Conservation (phyloP, 2,888 invertebrate genomes). For the Xylocampa areola region DNA sequence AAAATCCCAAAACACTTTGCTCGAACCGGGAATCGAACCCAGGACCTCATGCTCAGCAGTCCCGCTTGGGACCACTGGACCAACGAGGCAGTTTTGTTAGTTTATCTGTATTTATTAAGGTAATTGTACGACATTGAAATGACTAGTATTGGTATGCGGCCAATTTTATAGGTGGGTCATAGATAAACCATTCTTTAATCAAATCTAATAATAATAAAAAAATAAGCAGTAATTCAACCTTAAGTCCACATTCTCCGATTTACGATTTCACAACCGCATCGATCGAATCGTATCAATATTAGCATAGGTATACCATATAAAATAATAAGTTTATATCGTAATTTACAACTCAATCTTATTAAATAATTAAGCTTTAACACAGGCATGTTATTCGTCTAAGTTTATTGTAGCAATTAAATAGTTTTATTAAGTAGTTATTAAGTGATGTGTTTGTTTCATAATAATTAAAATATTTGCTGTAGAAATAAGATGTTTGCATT, state of each 20-base stretch:
- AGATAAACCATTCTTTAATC: slow-evolving; percentile 3
- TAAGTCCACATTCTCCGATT: slow-evolving; percentile 20
- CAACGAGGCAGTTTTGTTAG: too few species aligned
- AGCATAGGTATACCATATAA: slow-evolving; percentile 32
- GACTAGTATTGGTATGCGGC: too few species aligned
- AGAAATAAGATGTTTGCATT: slow-evolving; percentile 1
- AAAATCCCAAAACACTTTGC: too few species aligned
- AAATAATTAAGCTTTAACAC: slow-evolving; percentile 16
- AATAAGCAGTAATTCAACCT: slow-evolving; percentile 2
- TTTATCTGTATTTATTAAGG: too few species aligned
- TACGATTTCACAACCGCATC: slow-evolving; percentile 10
- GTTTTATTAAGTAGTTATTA: slow-evolving; percentile 14
- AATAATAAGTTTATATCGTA: slow-evolving; percentile 24
- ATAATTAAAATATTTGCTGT: slow-evolving; percentile 11
- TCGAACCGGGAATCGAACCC: too few species aligned
- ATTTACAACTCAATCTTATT: slow-evolving; percentile 29
- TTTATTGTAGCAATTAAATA: slow-evolving; percentile 31
- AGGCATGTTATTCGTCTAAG: slow-evolving; percentile 19
- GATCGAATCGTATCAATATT: slow-evolving; percentile 38
- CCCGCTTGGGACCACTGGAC: too few species aligned
- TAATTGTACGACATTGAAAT: too few species aligned
- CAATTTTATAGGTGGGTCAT: too few species aligned
- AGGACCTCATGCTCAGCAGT: too few species aligned
- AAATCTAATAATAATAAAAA: slow-evolving; percentile 26
- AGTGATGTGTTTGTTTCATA: slow-evolving; percentile 1